A percentile compares a stretch with the other conserved stretches of the same genome.
Conservation (phyloP, 2,888 invertebrate species). For the Tenthredo livida region DNA sequence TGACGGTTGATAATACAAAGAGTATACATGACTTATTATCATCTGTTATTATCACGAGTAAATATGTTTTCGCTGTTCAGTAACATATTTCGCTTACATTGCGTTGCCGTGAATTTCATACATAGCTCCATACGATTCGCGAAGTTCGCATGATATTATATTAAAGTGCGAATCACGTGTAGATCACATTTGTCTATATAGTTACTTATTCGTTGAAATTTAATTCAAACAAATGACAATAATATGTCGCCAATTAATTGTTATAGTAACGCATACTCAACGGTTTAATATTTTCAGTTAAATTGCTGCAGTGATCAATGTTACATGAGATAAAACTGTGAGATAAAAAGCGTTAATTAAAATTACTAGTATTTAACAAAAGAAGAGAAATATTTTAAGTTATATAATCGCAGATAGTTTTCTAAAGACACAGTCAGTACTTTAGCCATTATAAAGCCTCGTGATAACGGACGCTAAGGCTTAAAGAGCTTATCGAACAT, state of each 20-base stretch:
- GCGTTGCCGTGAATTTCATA: neutral
- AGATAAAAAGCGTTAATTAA: neutral
- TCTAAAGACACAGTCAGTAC: neutral
- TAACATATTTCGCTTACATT: neutral
- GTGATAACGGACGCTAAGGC: neutral
- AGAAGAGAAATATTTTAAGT: neutral
- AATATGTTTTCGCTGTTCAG: conserved; percentile 10
- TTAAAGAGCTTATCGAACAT: neutral
- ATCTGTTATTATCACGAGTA: conserved; percentile 15
- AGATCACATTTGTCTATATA: neutral
- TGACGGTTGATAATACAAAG: conserved; percentile 10
- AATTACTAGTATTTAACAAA: no score
- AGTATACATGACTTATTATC: conserved; percentile 19
- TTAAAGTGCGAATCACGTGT: neutral
- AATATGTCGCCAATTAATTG: neutral
- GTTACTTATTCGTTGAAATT: neutral
- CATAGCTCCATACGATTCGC: neutral
- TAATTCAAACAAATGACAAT: neutral
- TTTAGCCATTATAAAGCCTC: neutral
- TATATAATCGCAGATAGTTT: neutral
- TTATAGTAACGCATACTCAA: neutral
- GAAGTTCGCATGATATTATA: neutral
- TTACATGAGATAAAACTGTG: neutral
- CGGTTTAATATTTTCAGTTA: conserved; percentile 9
- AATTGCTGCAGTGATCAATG: neutral